These are phyloP conservation scores for Montipora capricornis DNA, from an alignment of 64 coral and sea anemone genomes.

Conservation along the genomic window DNA sequence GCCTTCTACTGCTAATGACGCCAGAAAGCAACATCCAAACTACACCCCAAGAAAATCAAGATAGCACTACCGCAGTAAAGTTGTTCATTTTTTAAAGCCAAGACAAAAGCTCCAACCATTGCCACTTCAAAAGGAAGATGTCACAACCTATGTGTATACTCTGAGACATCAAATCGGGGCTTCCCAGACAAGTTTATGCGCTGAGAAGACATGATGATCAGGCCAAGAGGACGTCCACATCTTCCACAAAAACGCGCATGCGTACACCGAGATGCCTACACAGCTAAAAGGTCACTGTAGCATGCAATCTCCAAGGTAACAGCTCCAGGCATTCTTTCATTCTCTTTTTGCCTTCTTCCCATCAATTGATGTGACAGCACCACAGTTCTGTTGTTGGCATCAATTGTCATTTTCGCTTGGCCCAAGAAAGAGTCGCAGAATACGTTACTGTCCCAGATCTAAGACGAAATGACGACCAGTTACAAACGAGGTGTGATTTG, in stretches of 20 bases:
- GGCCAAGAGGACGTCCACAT: not conserved
- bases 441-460: slow-evolving; percentile 94
- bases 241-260: not conserved
- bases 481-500: not conserved
- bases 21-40: too few relatives aligned
- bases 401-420: slow-evolving; percentile 74
- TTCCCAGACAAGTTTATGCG: too few relatives aligned
- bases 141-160: too few relatives aligned
- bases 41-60: too few relatives aligned
- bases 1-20: too few relatives aligned
- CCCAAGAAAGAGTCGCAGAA: slow-evolving; percentile 85
- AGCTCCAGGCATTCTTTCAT: slow-evolving; percentile 70
- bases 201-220: too few relatives aligned
- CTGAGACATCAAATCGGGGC: too few relatives aligned
- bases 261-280: not conserved
- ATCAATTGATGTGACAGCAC: slow-evolving; percentile 58
- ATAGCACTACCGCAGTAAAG: too few relatives aligned
- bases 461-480: not conserved
- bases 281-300: slow-evolving; percentile 62
- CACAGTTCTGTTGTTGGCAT: slow-evolving; percentile 75
- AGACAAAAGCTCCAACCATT: too few relatives aligned
- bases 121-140: too few relatives aligned
- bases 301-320: slow-evolving; percentile 79
- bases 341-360: slow-evolving; percentile 70
- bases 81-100: too few relatives aligned